phyloP scores from a whole-genome alignment of 2,888 invertebrate genomes.

The Cryptophagus acutangulus region DNA sequence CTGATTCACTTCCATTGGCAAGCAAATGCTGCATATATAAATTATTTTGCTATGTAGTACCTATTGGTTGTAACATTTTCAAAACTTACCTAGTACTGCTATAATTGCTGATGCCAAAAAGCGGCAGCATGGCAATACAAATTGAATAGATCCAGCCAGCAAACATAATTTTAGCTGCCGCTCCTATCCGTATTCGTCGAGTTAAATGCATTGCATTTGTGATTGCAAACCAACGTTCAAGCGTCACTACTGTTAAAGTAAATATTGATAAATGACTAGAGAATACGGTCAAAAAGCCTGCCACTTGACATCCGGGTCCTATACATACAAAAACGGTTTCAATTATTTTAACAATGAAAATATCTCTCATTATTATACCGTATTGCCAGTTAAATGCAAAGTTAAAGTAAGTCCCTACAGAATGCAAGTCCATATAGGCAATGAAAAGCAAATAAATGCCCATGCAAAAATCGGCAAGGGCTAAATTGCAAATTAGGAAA shows the following conservation, averaged over 20 bases:
- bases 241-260: constrained; percentile 78
- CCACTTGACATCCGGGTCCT: constrained; percentile 76
- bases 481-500: constrained; percentile 76
- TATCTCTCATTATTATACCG: constrained; percentile 46
- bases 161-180: constrained; percentile 71
- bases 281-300: constrained; percentile 84
- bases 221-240: constrained; percentile 81
- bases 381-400: constrained; percentile 88
- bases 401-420: constrained; percentile 83
- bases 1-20: constrained; percentile 77
- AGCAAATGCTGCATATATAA: constrained; percentile 63
- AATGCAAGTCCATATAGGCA: constrained; percentile 77
- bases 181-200: constrained; percentile 66
- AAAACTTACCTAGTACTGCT: constrained; percentile 68
- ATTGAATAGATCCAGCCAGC: constrained; percentile 76
- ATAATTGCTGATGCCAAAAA: constrained; percentile 81
- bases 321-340: constrained; percentile 15
- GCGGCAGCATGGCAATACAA: constrained; percentile 71
- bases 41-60: not conserved
- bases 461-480: constrained; percentile 84
- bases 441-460: constrained; percentile 78
- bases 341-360: too few relatives aligned
- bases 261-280: constrained; percentile 83
- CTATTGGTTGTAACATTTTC: not conserved
- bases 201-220: constrained; percentile 79